These are phyloP conservation scores for Autographa gamma DNA, from an alignment of 2,888 invertebrate species.

Conservation along the genomic window DNA sequence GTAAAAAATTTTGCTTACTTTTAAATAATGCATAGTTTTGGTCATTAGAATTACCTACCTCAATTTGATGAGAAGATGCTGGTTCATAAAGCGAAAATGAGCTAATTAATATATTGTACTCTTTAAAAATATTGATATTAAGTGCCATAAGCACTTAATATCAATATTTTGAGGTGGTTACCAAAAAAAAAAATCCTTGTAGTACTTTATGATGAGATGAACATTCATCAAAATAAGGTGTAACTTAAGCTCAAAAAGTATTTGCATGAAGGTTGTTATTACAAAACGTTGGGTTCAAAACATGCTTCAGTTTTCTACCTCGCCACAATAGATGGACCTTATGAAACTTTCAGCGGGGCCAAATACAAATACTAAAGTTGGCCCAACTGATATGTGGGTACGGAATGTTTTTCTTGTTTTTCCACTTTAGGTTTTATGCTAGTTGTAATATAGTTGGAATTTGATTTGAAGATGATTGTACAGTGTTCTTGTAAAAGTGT, in stretches of 20 bases:
- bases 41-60: too few species aligned
- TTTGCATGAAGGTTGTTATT: neutral
- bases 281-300: slow-evolving; percentile 17
- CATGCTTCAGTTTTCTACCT: neutral
- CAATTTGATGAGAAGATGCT: too few species aligned
- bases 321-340: slow-evolving; percentile 17
- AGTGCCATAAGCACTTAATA: too few species aligned
- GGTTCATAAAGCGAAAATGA: too few species aligned
- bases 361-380: slow-evolving; percentile 33
- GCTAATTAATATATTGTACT: too few species aligned
- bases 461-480: neutral
- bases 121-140: too few species aligned
- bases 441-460: slow-evolving; percentile 13
- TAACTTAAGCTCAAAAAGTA: slow-evolving; percentile 1
- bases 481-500: neutral
- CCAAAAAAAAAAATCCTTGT: too few species aligned
- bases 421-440: slow-evolving; percentile 17
- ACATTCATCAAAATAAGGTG: neutral
- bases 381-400: slow-evolving; percentile 16
- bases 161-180: too few species aligned
- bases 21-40: neutral
- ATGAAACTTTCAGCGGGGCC: slow-evolving; percentile 32
- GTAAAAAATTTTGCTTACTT: too few species aligned
- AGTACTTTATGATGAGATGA: too few species aligned
- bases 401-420: slow-evolving; percentile 28